A percentile compares a stretch with the other conserved stretches of the same genome.
These are phyloP conservation scores for Anser brachyrhynchus DNA, from an alignment of 2,113 vertebrate species.

Conservation along the genomic window DNA sequence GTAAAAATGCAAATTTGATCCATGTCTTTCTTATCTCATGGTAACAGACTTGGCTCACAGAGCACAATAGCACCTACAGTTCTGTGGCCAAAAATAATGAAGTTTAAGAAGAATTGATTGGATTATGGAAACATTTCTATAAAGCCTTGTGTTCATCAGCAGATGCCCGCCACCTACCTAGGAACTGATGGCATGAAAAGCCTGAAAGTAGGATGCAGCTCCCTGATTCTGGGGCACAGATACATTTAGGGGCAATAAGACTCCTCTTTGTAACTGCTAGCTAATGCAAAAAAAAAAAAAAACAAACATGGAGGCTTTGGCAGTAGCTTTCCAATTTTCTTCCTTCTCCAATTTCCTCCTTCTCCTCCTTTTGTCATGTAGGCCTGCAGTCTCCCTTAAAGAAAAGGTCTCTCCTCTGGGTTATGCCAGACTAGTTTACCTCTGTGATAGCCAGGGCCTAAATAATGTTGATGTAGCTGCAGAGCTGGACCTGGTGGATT, in stretches of 20 bases:
- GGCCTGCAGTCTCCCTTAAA: background rate
- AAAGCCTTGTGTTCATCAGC: constrained; percentile 15
- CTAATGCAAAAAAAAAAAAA: background rate
- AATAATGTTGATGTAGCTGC: background rate
- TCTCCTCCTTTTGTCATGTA: background rate
- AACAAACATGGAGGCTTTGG: background rate
- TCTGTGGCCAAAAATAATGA: constrained; percentile 54
- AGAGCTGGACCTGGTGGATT: background rate
- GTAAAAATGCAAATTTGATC: constrained; percentile 50
- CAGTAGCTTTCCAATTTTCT: background rate
- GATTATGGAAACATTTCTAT: constrained; percentile 19
- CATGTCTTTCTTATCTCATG: constrained; percentile 56
- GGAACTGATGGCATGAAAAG: background rate
- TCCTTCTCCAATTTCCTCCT: background rate
- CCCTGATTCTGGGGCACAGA: background rate
- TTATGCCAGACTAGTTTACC: background rate
- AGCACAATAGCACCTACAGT: constrained; percentile 36
- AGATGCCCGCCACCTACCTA: background rate
- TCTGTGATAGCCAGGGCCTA: background rate
- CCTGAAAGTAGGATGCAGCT: background rate
- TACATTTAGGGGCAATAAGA: background rate
- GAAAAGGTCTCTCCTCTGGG: background rate
- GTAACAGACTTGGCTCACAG: background rate
- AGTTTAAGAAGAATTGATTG: constrained; percentile 25
- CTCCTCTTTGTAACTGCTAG: background rate